phyloP scores from a whole-genome alignment of 2,888 invertebrate species.

The Julus scanicus region DNA sequence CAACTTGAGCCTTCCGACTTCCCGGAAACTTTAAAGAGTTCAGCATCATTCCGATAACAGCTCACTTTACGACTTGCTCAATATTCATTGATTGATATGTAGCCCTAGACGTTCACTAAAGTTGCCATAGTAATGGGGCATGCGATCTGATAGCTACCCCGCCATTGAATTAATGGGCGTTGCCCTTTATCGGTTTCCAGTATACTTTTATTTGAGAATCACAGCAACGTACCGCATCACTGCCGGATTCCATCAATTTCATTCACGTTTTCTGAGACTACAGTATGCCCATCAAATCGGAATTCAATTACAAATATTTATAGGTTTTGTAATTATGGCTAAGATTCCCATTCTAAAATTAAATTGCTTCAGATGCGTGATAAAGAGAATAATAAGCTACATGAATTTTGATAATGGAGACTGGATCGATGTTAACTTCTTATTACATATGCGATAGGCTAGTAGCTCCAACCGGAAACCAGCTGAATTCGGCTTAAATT shows the following conservation, averaged over 20 bases:
- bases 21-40: neutral
- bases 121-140: constrained; percentile 13
- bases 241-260: neutral
- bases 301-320: too few relatives aligned
- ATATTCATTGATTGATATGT: neutral
- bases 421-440: too few relatives aligned
- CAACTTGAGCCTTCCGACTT: neutral
- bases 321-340: too few relatives aligned
- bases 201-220: neutral
- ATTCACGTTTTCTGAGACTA: neutral
- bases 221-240: neutral
- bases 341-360: too few relatives aligned
- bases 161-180: neutral
- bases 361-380: too few relatives aligned
- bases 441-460: too few relatives aligned
- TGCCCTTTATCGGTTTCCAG: constrained; percentile 16
- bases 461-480: too few relatives aligned
- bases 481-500: too few relatives aligned
- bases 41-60: neutral
- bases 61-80: neutral
- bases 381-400: too few relatives aligned
- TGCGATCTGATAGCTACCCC: neutral
- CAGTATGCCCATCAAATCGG: neutral
- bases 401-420: too few relatives aligned
- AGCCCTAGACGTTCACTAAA: neutral